A percentile compares a stretch with the other conserved stretches of the same genome.
Conservation (phyloP, 2,888 invertebrate species). For the Agrotis ipsilon region DNA sequence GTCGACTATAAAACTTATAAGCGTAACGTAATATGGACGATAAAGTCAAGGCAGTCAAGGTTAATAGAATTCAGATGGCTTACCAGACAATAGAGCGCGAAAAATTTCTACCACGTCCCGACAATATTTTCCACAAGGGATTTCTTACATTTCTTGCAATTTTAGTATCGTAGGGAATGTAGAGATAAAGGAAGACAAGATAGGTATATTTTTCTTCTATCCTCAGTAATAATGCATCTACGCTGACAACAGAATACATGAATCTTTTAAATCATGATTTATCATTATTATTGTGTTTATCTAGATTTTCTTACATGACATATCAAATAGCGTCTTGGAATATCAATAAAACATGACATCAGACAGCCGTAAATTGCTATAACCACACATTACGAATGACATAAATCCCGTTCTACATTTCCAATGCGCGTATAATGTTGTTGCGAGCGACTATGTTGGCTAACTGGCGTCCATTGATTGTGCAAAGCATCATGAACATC, state of each 20-base stretch:
- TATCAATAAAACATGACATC: slow-evolving; percentile 59
- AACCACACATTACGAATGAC: slow-evolving; percentile 54
- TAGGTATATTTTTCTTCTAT: slow-evolving; percentile 5
- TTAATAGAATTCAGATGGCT: slow-evolving; percentile 47
- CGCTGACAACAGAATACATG: slow-evolving; percentile 12
- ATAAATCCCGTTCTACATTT: slow-evolving; percentile 70
- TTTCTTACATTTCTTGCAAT: slow-evolving; percentile 30
- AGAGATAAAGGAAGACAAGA: neutral
- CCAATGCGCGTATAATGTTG: slow-evolving; percentile 52
- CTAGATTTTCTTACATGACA: slow-evolving; percentile 9
- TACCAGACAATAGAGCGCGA: slow-evolving; percentile 33
- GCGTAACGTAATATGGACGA: slow-evolving; percentile 38
- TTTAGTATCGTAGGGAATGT: slow-evolving; percentile 5
- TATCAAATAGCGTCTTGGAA: slow-evolving; percentile 29
- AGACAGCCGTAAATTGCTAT: slow-evolving; percentile 49
- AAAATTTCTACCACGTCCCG: slow-evolving; percentile 30
- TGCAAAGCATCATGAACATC: slow-evolving; percentile 64
- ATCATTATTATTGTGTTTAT: slow-evolving; percentile 6
- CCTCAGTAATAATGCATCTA: slow-evolving; percentile 17
- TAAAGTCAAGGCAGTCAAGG: slow-evolving; percentile 64
- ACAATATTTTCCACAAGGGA: slow-evolving; percentile 34
- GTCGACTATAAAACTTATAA: slow-evolving; percentile 33
- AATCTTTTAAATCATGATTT: slow-evolving; percentile 21
- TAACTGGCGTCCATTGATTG: slow-evolving; percentile 61
- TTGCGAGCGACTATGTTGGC: slow-evolving; percentile 57